Evolutionary conservation across 2,888 invertebrate species (phyloP).

Genomic region (Lomographa bimaculata): DNA sequence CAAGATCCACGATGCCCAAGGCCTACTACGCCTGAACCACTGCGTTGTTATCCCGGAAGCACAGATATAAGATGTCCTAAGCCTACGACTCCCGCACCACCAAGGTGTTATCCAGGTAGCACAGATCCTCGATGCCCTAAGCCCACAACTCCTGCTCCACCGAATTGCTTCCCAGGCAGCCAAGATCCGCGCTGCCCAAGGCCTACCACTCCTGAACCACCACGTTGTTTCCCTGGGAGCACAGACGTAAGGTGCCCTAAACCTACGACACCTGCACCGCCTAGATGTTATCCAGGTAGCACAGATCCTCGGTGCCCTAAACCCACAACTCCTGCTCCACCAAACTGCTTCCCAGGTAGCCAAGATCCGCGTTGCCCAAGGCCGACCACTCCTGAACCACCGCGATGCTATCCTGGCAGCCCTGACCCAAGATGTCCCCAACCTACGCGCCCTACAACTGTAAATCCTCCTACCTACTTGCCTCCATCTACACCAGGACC

Average conservation of each 20-base stretch:
- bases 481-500: no score
- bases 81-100: constrained; percentile 28
- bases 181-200: constrained; percentile 37
- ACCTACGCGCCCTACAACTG: constrained; percentile 8
- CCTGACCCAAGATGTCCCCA: constrained; percentile 18
- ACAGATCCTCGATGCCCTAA: constrained; percentile 38
- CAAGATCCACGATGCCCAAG: constrained; percentile 45
- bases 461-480: constrained; percentile 21
- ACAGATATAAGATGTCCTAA: constrained; percentile 34
- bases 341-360: constrained; percentile 25
- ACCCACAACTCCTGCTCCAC: constrained; percentile 20
- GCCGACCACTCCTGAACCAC: constrained; percentile 31
- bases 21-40: constrained; percentile 22
- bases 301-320: constrained; percentile 21
- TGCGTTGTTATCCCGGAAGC: constrained; percentile 44
- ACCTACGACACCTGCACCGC: constrained; percentile 14
- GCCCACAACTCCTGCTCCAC: constrained; percentile 30
- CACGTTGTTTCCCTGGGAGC: constrained; percentile 36
- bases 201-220: constrained; percentile 38
- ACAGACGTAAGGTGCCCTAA: constrained; percentile 33
- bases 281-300: constrained; percentile 18
- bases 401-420: constrained; percentile 26
- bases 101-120: constrained; percentile 37
- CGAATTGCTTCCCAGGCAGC: constrained; percentile 52
- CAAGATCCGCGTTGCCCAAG: constrained; percentile 40